Evolutionary conservation across 2,888 invertebrate genomes (phyloP).

Genomic region (Cyclophora albipunctata): DNA sequence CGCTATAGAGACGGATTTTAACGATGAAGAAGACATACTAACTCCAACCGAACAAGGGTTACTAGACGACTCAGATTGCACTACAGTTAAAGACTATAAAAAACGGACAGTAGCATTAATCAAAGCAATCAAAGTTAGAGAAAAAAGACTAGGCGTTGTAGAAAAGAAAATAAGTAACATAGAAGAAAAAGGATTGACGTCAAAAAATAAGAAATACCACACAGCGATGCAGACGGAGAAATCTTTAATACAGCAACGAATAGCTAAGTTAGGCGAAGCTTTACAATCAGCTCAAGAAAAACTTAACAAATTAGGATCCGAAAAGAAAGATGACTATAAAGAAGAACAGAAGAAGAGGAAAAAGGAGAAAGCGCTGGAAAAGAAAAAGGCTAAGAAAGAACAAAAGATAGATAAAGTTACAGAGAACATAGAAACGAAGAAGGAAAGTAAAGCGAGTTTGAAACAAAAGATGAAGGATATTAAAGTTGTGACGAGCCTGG

Average conservation of each 20-base stretch:
- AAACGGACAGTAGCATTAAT: conserved; percentile 38
- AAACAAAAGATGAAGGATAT: conserved; percentile 15
- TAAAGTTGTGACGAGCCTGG: conserved; percentile 31
- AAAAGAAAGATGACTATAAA: conserved; percentile 17
- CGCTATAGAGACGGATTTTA: conserved; percentile 48
- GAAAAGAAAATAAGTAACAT: conserved; percentile 42
- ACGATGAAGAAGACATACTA: conserved; percentile 41
- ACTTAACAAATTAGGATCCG: conserved; percentile 25
- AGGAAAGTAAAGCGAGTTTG: conserved; percentile 9
- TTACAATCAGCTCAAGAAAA: conserved; percentile 31
- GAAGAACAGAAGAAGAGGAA: conserved; percentile 17
- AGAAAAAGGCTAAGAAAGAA: conserved; percentile 4
- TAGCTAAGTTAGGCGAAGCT: conserved; percentile 37
- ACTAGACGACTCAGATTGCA: conserved; percentile 48
- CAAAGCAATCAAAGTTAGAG: conserved; percentile 42
- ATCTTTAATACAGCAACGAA: conserved; percentile 35
- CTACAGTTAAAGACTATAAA: conserved; percentile 38
- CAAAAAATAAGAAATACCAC: conserved; percentile 49
- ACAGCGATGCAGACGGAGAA: conserved; percentile 55
- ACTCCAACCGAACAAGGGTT: conserved; percentile 43
- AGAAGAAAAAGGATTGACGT: conserved; percentile 47
- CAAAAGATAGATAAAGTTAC: background rate
- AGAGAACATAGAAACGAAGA: conserved; percentile 1
- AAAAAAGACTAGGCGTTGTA: conserved; percentile 31
- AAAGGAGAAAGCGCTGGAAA: conserved; percentile 4